phyloP scores from a whole-genome alignment of 2,113 vertebrate species.

The Epinephelus fuscoguttatus region DNA sequence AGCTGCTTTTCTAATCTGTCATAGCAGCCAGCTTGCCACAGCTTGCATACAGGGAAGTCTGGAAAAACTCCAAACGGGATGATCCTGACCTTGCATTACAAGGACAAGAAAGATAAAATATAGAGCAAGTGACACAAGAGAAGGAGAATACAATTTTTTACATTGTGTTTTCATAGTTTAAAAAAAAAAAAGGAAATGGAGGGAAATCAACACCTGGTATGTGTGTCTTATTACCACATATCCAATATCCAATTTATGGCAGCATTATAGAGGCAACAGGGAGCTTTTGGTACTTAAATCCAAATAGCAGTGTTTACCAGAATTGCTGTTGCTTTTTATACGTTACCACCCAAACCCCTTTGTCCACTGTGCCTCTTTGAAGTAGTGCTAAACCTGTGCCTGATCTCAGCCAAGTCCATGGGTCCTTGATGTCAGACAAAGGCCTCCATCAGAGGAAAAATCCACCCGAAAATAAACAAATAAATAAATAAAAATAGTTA shows the following conservation, averaged over 20 bases:
- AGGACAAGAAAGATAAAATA: neutral
- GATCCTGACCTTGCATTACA: slow-evolving; percentile 35
- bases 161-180: neutral
- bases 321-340: neutral
- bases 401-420: slow-evolving; percentile 10
- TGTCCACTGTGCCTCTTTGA: neutral
- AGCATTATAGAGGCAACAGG: neutral
- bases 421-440: neutral
- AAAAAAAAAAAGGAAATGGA: neutral
- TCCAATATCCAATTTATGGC: slow-evolving; percentile 22
- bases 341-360: neutral
- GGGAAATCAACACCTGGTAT: slow-evolving; percentile 43
- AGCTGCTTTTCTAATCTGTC: slow-evolving; percentile 71
- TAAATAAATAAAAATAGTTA: neutral
- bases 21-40: slow-evolving; percentile 39
- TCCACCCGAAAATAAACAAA: neutral
- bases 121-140: slow-evolving; percentile 12
- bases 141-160: neutral
- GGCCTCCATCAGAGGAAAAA: neutral
- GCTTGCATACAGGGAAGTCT: slow-evolving; percentile 14
- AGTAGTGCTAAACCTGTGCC: slow-evolving; percentile 6
- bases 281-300: neutral
- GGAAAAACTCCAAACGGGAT: slow-evolving; percentile 42
- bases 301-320: slow-evolving; percentile 18
- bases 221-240: slow-evolving; percentile 56